Conservation (phyloP, 2,113 vertebrate species). For the Tricholaema leucomelas region DNA sequence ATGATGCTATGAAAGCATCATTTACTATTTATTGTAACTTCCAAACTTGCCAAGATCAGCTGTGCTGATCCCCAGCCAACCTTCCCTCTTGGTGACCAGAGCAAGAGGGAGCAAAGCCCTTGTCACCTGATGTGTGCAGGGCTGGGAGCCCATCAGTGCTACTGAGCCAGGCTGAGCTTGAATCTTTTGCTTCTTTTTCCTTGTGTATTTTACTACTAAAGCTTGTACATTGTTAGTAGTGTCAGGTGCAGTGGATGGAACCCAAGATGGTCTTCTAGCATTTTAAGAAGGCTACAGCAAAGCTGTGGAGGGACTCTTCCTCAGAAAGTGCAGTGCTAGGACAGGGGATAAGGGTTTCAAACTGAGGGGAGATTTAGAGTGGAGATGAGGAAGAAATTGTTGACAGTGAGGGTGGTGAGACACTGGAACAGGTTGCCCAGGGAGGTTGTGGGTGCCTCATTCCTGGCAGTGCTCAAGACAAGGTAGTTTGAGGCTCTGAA, state of each 20-base stretch:
- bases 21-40: neutral
- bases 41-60: neutral
- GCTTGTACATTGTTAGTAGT: accelerated
- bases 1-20: accelerated
- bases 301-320: neutral
- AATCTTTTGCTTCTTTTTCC: accelerated
- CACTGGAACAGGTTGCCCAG: neutral
- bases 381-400: too few species aligned
- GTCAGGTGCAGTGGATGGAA: accelerated
- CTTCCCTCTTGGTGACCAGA: accelerated
- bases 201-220: neutral
- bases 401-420: neutral
- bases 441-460: neutral
- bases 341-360: neutral
- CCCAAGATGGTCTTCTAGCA: neutral
- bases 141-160: neutral
- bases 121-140: accelerated
- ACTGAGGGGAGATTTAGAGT: neutral
- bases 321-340: neutral
- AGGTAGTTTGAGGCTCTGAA: neutral
- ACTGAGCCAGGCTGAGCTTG: accelerated
- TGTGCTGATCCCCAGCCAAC: accelerated
- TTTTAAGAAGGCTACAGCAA: neutral
- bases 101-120: neutral
- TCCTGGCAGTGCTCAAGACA: neutral